Conservation (phyloP, 1,140 invertebrate species). For the Choristoneura fumiferana region DNA sequence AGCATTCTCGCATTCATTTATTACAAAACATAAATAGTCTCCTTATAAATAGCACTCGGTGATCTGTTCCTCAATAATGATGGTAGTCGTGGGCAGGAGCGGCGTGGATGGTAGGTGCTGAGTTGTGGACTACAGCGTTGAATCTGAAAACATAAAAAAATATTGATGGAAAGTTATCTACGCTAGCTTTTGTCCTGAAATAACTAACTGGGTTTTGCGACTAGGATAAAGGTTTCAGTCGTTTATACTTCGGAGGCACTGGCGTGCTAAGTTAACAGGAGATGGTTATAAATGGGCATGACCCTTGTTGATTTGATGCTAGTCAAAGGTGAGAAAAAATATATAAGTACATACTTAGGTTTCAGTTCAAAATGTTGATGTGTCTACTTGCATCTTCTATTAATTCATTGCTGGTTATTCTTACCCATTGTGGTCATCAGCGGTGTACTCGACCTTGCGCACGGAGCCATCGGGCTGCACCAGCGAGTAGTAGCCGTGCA, state of each 20-base stretch:
- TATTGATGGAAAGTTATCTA: neutral
- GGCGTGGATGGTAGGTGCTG: conserved; percentile 42
- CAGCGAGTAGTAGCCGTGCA: conserved; percentile 64
- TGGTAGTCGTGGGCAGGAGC: conserved; percentile 37
- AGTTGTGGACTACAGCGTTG: conserved; percentile 76
- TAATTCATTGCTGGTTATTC: conserved; percentile 21
- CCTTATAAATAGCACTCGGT: neutral
- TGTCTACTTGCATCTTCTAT: no score
- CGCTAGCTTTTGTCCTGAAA: no score
- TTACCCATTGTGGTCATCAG: conserved; percentile 60
- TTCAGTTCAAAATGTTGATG: no score
- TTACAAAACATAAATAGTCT: conserved; percentile 9
- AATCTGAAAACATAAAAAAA: conserved; percentile 44
- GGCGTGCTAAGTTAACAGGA: no score
- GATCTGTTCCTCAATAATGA: conserved; percentile 33
- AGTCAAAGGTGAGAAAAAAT: no score
- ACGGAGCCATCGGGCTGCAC: conserved; percentile 70
- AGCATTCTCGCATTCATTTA: neutral
- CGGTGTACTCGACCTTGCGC: conserved; percentile 68
- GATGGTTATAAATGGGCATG: no score
- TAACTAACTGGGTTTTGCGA: no score
- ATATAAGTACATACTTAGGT: no score
- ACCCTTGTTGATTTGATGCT: no score
- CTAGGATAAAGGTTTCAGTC: no score
- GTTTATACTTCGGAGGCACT: no score